Base-by-base conservation (phyloP, 1,140 invertebrate genomes). In the Kradibia gibbosae region DNA sequence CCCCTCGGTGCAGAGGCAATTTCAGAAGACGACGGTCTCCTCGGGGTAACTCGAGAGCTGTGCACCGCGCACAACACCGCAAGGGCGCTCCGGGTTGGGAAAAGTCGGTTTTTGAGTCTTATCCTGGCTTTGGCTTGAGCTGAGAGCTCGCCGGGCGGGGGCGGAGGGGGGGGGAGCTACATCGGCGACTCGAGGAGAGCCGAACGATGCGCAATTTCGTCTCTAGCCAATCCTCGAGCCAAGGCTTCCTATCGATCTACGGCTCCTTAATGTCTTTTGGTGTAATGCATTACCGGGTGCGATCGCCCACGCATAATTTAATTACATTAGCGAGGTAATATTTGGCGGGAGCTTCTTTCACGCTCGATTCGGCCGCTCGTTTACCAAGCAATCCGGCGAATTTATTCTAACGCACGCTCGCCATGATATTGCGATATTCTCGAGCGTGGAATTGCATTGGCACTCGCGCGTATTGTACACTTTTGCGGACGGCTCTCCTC, bases 201-300 rank as follows among this genome's bases (percentile, higher is more conserved):
- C 48, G 39, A 57, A 17, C 57, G 28, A 39, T 39, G 34, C 17
- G 57, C 55, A 60, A 75, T 75, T 75, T 75, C 39, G n/a, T 55
- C 57, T 74, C 50, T 15, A 74, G 50, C 50, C 31, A 57, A 36
- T n/a, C n/a, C n/a, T n/a, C 55, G 50, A 39, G 25, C 2, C 25
- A 28, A 60, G n/a, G n/a, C n/a, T n/a, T n/a, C n/a, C n/a, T n/a
- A n/a, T 8, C 42, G 42, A 45, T 45, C 42, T 45, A 45, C n/a
- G n/a, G n/a, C n/a, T n/a, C n/a, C n/a, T n/a, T n/a, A n/a, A n/a
- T n/a, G n/a, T n/a, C n/a, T n/a, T n/a, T n/a, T n/a, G n/a, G n/a
- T n/a, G n/a, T n/a, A n/a, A n/a, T 62, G 34, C 10, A 34, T 17
- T 62, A 2, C 11, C 60, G 5, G 13, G 36, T 28, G 34, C 36